Percentiles rank a stretch among this genome's conserved stretches.
Evolutionary conservation across 2,797 vertebrate species (phyloP).

Genomic region (Sebastes vulpes): DNA sequence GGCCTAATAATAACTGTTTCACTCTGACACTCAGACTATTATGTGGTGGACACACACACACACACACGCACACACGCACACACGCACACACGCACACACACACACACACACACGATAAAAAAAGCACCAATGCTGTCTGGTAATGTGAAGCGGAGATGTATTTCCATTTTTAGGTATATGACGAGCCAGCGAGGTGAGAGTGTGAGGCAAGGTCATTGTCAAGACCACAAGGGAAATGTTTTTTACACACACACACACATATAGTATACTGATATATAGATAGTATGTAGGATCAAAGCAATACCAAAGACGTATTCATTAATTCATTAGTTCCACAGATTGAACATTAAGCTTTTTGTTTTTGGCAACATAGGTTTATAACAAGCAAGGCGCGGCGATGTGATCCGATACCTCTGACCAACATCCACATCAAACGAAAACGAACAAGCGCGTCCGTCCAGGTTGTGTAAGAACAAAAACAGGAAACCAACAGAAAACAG

Average conservation of each 20-base stretch:
- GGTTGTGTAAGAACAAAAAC: conserved; percentile 72
- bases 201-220: conserved; percentile 12
- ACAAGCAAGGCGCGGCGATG: background rate
- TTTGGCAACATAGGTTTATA: background rate
- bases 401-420: background rate
- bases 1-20: conserved; percentile 36
- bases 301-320: background rate
- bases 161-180: conserved; percentile 7
- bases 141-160: background rate
- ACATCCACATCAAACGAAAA: conserved; percentile 24
- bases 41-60: background rate
- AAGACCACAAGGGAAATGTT: background rate
- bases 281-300: background rate
- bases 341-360: background rate
- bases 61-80: background rate
- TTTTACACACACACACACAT: background rate
- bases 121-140: background rate
- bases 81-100: background rate
- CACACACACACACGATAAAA: background rate
- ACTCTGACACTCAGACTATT: background rate
- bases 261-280: background rate
- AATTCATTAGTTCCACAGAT: background rate
- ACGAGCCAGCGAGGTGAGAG: conserved; percentile 1
- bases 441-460: conserved; percentile 43
- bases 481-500: conserved; percentile 81